Conservation (phyloP, 2,888 invertebrate species). For the Diloba caeruleocephala region DNA sequence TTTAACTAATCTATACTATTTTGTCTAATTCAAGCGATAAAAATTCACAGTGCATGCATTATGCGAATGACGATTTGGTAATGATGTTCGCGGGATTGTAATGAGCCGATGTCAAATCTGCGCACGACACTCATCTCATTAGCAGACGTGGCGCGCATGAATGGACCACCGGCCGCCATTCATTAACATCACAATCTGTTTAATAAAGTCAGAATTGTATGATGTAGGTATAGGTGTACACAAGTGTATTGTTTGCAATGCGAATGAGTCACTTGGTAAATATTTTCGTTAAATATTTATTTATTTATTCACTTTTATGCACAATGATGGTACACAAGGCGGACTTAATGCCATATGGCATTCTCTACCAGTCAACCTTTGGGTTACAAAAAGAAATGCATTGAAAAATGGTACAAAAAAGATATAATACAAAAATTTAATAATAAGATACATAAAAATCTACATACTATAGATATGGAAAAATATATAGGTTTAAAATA, state of each 20-base stretch:
- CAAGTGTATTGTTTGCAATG: slow-evolving; percentile 22
- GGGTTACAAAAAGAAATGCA: too few species aligned
- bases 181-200: slow-evolving; percentile 53
- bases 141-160: slow-evolving; percentile 48
- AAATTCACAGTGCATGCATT: slow-evolving; percentile 39
- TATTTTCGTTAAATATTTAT: too few species aligned
- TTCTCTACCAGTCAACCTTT: too few species aligned
- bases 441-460: too few species aligned
- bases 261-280: slow-evolving; percentile 10
- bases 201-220: slow-evolving; percentile 36
- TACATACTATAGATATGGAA: too few species aligned
- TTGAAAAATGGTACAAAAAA: too few species aligned
- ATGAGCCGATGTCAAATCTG: slow-evolving; percentile 51
- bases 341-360: too few species aligned
- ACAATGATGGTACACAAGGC: too few species aligned
- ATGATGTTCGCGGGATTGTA: slow-evolving; percentile 41
- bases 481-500: too few species aligned
- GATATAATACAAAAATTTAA: too few species aligned
- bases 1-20: slow-evolving; percentile 27
- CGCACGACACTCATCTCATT: slow-evolving; percentile 56
- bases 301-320: too few species aligned
- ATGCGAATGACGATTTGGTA: slow-evolving; percentile 40
- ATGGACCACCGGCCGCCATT: slow-evolving; percentile 54
- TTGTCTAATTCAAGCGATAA: slow-evolving; percentile 42
- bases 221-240: slow-evolving; percentile 19